phyloP scores from a whole-genome alignment of 53 echinoderm and acorn worm species.

The Zoroaster sp. region DNA sequence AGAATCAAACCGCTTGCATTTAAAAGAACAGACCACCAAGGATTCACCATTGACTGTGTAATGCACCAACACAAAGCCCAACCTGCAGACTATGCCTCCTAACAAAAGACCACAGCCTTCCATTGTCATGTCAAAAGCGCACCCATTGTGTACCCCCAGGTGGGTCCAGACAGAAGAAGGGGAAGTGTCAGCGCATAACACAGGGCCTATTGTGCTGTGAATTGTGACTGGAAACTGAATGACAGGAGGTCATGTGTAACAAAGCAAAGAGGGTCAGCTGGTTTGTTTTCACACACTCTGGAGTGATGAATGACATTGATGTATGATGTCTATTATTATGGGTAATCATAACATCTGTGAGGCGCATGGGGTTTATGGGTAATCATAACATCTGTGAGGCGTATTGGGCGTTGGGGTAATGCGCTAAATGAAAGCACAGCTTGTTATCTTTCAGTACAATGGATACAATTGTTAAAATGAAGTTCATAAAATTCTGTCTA shows the following conservation, averaged over 20 bases:
- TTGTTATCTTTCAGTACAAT: too few species aligned
- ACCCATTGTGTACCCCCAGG: not conserved
- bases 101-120: not conserved
- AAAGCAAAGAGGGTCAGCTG: not conserved
- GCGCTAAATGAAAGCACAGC: too few species aligned
- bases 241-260: not conserved
- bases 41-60: too few species aligned
- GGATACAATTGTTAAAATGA: too few species aligned
- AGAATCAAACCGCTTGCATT: too few species aligned
- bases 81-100: not conserved
- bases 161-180: not conserved
- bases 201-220: not conserved
- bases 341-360: too few species aligned
- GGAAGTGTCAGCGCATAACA: not conserved
- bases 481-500: too few species aligned
- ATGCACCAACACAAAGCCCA: not conserved
- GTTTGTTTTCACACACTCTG: not conserved
- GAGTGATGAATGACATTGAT: too few species aligned
- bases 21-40: too few species aligned
- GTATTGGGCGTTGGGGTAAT: too few species aligned
- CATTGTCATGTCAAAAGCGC: not conserved
- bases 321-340: not conserved
- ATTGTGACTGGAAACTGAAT: not conserved
- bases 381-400: too few species aligned
- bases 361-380: too few species aligned